phyloP scores from a whole-genome alignment of 2,888 invertebrate genomes.

The Chaetoderma sp. region DNA sequence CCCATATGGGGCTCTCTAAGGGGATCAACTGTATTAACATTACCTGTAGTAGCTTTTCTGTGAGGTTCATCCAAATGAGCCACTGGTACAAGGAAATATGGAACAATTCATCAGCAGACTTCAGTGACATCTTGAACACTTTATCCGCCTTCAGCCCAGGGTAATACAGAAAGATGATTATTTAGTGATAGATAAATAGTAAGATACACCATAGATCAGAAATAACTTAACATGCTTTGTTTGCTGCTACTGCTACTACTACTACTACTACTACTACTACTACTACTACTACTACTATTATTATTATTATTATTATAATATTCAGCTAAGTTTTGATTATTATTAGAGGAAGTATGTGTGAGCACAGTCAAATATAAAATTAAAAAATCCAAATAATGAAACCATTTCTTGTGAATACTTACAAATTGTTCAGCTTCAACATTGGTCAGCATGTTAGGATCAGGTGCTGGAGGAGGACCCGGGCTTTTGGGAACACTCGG shows the following conservation, averaged over 20 bases:
- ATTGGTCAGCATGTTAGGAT: slow-evolving; percentile 61
- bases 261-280: too few relatives aligned
- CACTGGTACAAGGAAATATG: slow-evolving; percentile 94
- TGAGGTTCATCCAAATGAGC: slow-evolving; percentile 77
- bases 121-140: slow-evolving; percentile 71
- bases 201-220: not conserved
- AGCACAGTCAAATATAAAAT: too few relatives aligned
- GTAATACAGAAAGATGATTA: not conserved
- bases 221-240: not conserved
- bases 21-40: too few relatives aligned
- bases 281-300: too few relatives aligned
- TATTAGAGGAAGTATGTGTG: too few relatives aligned
- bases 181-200: too few relatives aligned
- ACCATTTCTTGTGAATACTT: slow-evolving; percentile 34
- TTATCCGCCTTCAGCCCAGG: slow-evolving; percentile 72
- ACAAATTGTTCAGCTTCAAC: slow-evolving; percentile 65
- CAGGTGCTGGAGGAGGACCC: slow-evolving; percentile 67
- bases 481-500: slow-evolving; percentile 69
- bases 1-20: not conserved
- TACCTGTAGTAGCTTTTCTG: slow-evolving; percentile 71
- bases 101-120: slow-evolving; percentile 83
- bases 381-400: too few relatives aligned
- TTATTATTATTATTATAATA: too few relatives aligned
- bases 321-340: too few relatives aligned
- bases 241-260: not conserved